Evolutionary conservation across 2,113 vertebrate species (phyloP), one percentile per base, ranked within the genome.

Genomic region (Cinclus mexicanus): DNA sequence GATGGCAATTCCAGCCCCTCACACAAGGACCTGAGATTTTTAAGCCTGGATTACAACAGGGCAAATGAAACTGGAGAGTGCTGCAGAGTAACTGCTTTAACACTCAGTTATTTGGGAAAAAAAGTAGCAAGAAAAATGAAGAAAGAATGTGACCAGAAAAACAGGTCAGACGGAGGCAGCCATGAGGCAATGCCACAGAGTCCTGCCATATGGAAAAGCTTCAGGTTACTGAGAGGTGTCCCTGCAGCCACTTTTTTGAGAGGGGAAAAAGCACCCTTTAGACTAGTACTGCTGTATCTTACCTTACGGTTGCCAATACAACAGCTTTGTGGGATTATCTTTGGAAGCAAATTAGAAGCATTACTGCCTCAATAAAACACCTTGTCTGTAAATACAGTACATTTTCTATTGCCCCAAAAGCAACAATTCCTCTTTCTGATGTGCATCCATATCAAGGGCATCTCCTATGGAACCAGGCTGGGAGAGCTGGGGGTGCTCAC

Each of bases 361-460:
- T 35, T 68, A 75, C 0, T 46, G 35, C 47, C 49, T 50, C 35
- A 59, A 28, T 39, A 82, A 79, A 92, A 67, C 37, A 44, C 31
- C 63, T 56, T 0, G 1, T 26, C 55, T 23, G 14, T 10, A 20
- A 11, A 57, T 7, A 53, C 20, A 49, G 37, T 2, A 2, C 24
- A 22, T 44, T 26, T 87, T 44, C 33, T 29, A 19, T 11, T 28
- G 50, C 42, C 42, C 64, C 37, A 70, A 79, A 65, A 28, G 20
- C 35, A 55, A 46, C 41, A 13, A 41, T 46, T 49, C 39, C 74
- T 47, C 35, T 41, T 88, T 65, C 46, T 72, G 19, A 42, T 20
- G 56, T 25, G 37, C 28, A 88, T 64, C 21, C 11, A 1, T 9
- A 64, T 29, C 59, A 56, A 52, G 13, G 31, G 64, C 37, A 61